Percentiles rank a stretch among this genome's conserved stretches.
Evolutionary conservation across 2,888 invertebrate genomes (phyloP).

Genomic region (Lissonota sp.): DNA sequence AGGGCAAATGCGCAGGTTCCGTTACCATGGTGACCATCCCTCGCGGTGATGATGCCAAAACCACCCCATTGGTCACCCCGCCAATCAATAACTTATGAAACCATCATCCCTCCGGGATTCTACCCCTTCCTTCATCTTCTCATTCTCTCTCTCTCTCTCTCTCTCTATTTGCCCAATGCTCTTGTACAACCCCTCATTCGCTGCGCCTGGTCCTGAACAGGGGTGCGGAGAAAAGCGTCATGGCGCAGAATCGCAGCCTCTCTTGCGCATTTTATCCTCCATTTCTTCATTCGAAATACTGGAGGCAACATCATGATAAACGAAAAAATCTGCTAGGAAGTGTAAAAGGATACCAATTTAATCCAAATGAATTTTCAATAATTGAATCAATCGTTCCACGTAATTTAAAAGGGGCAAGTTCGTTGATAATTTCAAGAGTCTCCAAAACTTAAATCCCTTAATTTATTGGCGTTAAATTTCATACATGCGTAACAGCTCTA

Average conservation of each 20-base stretch:
- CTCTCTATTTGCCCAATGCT: slow-evolving; percentile 14
- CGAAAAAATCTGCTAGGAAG: no score
- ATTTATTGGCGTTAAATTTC: no score
- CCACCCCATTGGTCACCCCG: slow-evolving; percentile 72
- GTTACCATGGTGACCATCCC: slow-evolving; percentile 76
- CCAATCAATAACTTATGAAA: slow-evolving; percentile 83
- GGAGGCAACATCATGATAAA: no score
- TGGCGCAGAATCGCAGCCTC: slow-evolving; percentile 43
- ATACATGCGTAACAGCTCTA: no score
- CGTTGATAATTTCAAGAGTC: no score
- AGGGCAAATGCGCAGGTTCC: slow-evolving; percentile 78
- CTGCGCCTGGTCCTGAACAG: slow-evolving; percentile 24
- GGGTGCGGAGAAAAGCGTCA: slow-evolving; percentile 47
- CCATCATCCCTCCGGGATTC: slow-evolving; percentile 74
- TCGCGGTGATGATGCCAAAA: slow-evolving; percentile 51
- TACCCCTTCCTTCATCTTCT: slow-evolving; percentile 54
- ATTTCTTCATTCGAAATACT: background rate
- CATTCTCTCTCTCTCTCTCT: slow-evolving; percentile 23
- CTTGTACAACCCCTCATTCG: background rate
- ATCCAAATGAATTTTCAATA: no score
- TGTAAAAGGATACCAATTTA: no score
- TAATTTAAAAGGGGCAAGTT: no score
- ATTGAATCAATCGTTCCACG: no score
- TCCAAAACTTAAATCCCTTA: no score
- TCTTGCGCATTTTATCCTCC: background rate